Evolutionary conservation across 1,140 invertebrate species (phyloP), one percentile per base, ranked within the genome.

Genomic region (Thaumetopoea pityocampa): DNA sequence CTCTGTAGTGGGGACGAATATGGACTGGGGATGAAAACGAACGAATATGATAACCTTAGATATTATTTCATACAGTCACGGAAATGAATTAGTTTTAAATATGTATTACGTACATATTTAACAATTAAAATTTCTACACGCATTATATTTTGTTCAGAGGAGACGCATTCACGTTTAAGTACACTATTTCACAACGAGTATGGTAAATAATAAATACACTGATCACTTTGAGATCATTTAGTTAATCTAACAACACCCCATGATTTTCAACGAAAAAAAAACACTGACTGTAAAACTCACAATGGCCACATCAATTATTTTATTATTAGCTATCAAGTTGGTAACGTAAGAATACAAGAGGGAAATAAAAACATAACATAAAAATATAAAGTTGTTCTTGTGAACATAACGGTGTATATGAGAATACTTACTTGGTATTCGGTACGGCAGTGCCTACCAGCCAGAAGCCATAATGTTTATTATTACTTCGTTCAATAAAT

Each of bases 151-250:
- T 61, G 8, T 24, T 4, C 28, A 23, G 10, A 26, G 7, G n/a
- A 8, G 15, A 11, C 26, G 7, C 27, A 32, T 23, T 18, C n/a
- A n/a, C n/a, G n/a, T n/a, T 63, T 76, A 74, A 80, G 72, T 78
- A 77, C 68, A 57, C 67, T 68, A 77, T 71, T 23, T 68, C 63
- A 80, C 64, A 76, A 76, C 60, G 67, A 67, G 53, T 53, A 57
- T 44, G 53, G 66, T 68, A 73, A 73, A 70, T 60, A 73, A 81
- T 74, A 72, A 80, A 80, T 76, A 81, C 73, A 77, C 62, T 81
- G 77, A 81, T 81, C 77, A 65, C 67, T 65, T 71, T 81, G 77
- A 81, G 77, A 81, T 81, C 77, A 67, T 51, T 67, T 65, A 23
- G 55, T 77, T 71, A 78, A 49, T 66, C 73, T 77, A 76, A n/a